Evolutionary conservation across 2,797 vertebrate genomes (phyloP).

Genomic region (Nasua narica): DNA sequence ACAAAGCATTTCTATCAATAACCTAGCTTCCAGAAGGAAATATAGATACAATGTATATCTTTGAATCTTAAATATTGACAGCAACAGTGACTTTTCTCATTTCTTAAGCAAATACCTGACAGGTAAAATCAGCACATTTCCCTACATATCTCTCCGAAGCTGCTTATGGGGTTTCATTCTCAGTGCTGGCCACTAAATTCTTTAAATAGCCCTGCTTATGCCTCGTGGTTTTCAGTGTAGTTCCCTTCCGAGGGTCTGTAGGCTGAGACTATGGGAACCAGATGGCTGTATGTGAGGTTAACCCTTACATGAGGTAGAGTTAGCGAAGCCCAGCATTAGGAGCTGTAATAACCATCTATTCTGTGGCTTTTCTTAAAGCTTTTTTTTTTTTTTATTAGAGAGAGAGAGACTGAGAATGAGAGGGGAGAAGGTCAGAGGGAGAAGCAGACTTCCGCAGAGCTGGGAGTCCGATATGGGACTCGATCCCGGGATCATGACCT

Average conservation of each 20-base stretch:
- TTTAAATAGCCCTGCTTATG: neutral
- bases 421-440: too few relatives aligned
- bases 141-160: neutral
- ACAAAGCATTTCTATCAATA: too few relatives aligned
- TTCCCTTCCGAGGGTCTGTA: neutral
- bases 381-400: too few relatives aligned
- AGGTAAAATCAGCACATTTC: neutral
- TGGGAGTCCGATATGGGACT: too few relatives aligned
- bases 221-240: neutral
- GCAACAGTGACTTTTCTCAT: neutral
- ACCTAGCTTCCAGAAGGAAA: too few relatives aligned
- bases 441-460: too few relatives aligned
- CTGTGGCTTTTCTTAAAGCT: neutral
- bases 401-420: too few relatives aligned
- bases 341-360: neutral
- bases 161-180: neutral
- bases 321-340: neutral
- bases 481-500: too few relatives aligned
- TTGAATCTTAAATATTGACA: neutral
- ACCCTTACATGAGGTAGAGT: neutral
- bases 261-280: neutral
- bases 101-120: neutral
- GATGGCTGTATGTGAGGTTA: neutral
- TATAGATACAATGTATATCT: neutral
- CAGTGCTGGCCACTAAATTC: neutral